Base-by-base conservation (phyloP, 2,797 vertebrate species). In the Urophycis tenuis region DNA sequence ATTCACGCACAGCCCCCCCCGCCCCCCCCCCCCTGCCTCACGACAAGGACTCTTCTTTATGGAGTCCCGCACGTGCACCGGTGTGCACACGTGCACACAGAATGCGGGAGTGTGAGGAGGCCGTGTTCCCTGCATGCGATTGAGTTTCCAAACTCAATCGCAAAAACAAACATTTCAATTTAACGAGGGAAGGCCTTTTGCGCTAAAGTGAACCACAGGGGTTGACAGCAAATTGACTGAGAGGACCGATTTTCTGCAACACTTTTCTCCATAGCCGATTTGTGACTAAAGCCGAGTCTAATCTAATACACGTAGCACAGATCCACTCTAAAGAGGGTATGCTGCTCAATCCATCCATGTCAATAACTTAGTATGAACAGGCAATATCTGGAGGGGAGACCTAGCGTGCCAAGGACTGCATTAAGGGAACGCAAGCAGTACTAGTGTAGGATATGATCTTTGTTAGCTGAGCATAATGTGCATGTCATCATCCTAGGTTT, bases 1-100 rank as follows among this genome's bases (percentile, higher is more conserved):
- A 71, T 80, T 75, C 73, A 74, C 81, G 72, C 17, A 17, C 81
- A 35, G 29, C 74, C 31, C 53, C 22, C 17, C 45, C 45, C 17
- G 14, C 81, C 33, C 29, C 74, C 31, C 53, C 22, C 17, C 45
- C 45, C 45, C 45, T 60, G 6, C 53, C 53, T 60, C 9, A 15
- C 17, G 45, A 49, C 17, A 74, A 73, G 75, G 74, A 10, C 73
- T 41, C 39, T 64, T 6, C 25, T 75, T 45, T 32, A 34, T 32
- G 60, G n/a, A 72, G n/a, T n/a, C 8, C 3, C 8, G 34, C 8
- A 35, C 34, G 8, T 35, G 34, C 34, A 35, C 34, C 34, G 8
- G 8, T 30, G 35, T 39, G 69, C 4, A 25, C 9, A 22, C 1
- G 12, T 32, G 11, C 33, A 36, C 69, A n/a, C n/a, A n/a, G n/a